These are phyloP conservation scores for Pachyseris speciosa DNA, from an alignment of 64 coral and sea anemone genomes.

Conservation along the genomic window DNA sequence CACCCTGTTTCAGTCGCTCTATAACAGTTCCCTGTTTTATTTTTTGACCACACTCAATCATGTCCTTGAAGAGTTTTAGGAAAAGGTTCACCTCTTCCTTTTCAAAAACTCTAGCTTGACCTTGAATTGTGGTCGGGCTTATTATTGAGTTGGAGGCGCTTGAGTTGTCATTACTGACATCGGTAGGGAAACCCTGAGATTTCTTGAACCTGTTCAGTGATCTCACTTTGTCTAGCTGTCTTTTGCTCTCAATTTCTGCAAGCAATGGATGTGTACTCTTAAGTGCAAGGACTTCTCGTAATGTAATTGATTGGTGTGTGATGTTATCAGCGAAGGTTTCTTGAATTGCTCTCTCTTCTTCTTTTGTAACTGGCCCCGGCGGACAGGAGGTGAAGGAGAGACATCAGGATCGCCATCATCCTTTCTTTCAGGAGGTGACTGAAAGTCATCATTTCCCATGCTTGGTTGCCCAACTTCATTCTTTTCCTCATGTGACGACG, in stretches of 20 bases:
- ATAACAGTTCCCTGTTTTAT: not conserved
- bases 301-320: not conserved
- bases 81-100: not conserved
- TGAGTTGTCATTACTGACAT: not conserved
- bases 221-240: conserved; percentile 3
- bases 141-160: not conserved
- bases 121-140: not conserved
- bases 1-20: not conserved
- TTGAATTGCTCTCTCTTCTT: not conserved
- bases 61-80: not conserved
- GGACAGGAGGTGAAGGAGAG: not conserved
- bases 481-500: not conserved
- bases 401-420: not conserved
- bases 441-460: not conserved
- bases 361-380: not conserved
- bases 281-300: not conserved
- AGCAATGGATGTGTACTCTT: not conserved
- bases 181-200: not conserved
- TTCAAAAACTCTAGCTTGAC: conserved; percentile 1
- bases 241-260: not conserved
- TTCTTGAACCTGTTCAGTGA: not conserved
- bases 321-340: conserved; percentile 4
- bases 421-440: not conserved
- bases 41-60: not conserved
- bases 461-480: not conserved